Evolutionary conservation across 1,140 invertebrate genomes (phyloP).

Genomic region (Euura saliciscinereae): DNA sequence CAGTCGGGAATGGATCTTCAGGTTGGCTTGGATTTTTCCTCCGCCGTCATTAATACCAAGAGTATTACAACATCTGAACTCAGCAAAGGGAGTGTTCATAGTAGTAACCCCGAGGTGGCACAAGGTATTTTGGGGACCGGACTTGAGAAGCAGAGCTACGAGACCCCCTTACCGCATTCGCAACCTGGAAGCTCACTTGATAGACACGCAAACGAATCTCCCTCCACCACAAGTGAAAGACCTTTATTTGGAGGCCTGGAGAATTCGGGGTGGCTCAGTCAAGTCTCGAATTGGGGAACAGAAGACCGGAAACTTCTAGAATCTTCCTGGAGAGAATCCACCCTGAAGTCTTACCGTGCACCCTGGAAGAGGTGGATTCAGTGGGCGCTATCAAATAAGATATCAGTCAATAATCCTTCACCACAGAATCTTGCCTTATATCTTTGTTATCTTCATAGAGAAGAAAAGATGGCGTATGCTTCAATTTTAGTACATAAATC

Average conservation of each 20-base stretch:
- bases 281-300: slow-evolving; percentile 27
- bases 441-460: slow-evolving; percentile 14
- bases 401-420: slow-evolving; percentile 25
- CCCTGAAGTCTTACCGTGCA: slow-evolving; percentile 31
- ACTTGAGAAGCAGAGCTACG: slow-evolving; percentile 37
- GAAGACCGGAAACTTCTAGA: slow-evolving; percentile 29
- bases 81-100: slow-evolving; percentile 29
- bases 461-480: slow-evolving; percentile 15
- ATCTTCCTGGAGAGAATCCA: slow-evolving; percentile 36
- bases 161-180: slow-evolving; percentile 31
- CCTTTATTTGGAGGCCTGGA: slow-evolving; percentile 40
- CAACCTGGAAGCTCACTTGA: slow-evolving; percentile 31
- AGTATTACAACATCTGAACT: slow-evolving; percentile 39
- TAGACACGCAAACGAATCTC: slow-evolving; percentile 34
- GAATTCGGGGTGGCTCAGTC: slow-evolving; percentile 36
- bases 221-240: slow-evolving; percentile 35
- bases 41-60: slow-evolving; percentile 42
- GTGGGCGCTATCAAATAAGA: slow-evolving; percentile 28
- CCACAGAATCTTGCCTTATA: slow-evolving; percentile 24
- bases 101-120: slow-evolving; percentile 45
- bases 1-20: slow-evolving; percentile 34
- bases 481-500: slow-evolving; percentile 22
- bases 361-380: slow-evolving; percentile 33
- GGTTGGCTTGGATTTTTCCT: slow-evolving; percentile 47
- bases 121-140: slow-evolving; percentile 44